Evolutionary conservation across 30 jellyfish, hydroid and myxozoan species (phyloP), one percentile per base, ranked within the genome.

Genomic region (Pelagia noctiluca): DNA sequence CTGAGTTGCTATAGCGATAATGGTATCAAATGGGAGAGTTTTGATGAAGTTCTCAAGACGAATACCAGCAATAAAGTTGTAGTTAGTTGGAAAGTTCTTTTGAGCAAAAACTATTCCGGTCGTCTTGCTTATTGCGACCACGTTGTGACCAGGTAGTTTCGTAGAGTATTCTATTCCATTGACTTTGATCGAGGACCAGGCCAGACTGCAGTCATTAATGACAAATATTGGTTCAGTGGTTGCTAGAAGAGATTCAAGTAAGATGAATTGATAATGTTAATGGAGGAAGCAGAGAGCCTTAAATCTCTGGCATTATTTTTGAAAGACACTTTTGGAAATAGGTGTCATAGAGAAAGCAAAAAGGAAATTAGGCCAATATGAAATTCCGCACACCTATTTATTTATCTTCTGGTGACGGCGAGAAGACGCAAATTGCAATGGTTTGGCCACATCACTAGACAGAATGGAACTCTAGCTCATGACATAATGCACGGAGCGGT

Each of bases 1-100:
- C 91, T 91, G 96, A 30, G 89, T 78, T 1, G 98, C 98, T 18
- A 91, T 80, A 18, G 76, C 94, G 80, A 91, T 53, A 37, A 91
- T 78, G 13, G 91, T 91, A 30, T 78, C 89, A 8, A 72, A 79
- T 10, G 49, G 68, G 1, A 91, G 78, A 22, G 66, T 70, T 19
- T 24, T 19, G 28, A 91, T 50, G 52, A 60, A 80, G 30, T 52
- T 24, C 32, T 53, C 95, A 33, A 91, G 62, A n/a, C 47, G 53
- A 29, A n/a, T 23, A 10, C 92, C 95, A 18, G 98, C 96, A 19
- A 49, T 10, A 3, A 28, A 5, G 49, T 69, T 71, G 19, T 35
- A 8, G 68, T 71, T 71, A 19, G 98, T 77, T 29, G 66, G 76
- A 65, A 73, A 91, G 23, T 69, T 38, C 65, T 60, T 62, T 63